Base-by-base conservation (phyloP, 64 coral and sea anemone genomes). In the Actinia tenebrosa region DNA sequence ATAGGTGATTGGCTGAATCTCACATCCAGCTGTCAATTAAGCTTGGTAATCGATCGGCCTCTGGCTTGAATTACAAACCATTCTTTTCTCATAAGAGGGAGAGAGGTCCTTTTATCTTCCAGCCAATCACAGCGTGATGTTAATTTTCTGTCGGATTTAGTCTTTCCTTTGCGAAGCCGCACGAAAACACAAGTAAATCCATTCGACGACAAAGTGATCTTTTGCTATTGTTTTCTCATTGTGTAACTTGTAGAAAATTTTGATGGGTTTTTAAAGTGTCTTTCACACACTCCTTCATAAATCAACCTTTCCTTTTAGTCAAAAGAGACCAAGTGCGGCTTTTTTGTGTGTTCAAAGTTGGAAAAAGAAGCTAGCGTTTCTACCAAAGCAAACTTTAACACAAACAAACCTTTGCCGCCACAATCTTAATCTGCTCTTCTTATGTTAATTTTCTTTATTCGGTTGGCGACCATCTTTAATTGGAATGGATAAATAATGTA, bases 1-100 rank as follows among this genome's bases (percentile, higher is more conserved):
- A 3, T 43, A 3, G 25, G 23, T 75, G 69, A 75, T 75, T 75
- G 69, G 69, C 69, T 75, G 4, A 16, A 75, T 14, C 69, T 75
- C 69, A 18, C 69, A 75, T 75, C 69, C 69, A 75, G 69, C 69
- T 75, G 69, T 75, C 69, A 75, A 75, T 75, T 75, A 75, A 75
- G 69, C 23, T 75, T 75, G 69, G 69, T 75, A 75, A 75, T 75
- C 69, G 69, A 75, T 75, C 69, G 27, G 69, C 25, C 69, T 75
- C 42, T 14, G 69, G 69, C 69, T 75, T 75, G 25, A 75, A 75
- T 75, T 75, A 75, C 69, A 75, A 75, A 5, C 69, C 69, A 66
- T 75, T 75, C 69, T 75, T 30, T 42, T 30, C 27, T 42, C n/a
- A 14, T 69, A 69, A 69, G 8, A n/a, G 20, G 22, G 64, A 69